Conservation (phyloP, 30 jellyfish, hydroid and myxozoan species). For the Aurelia sp. region DNA sequence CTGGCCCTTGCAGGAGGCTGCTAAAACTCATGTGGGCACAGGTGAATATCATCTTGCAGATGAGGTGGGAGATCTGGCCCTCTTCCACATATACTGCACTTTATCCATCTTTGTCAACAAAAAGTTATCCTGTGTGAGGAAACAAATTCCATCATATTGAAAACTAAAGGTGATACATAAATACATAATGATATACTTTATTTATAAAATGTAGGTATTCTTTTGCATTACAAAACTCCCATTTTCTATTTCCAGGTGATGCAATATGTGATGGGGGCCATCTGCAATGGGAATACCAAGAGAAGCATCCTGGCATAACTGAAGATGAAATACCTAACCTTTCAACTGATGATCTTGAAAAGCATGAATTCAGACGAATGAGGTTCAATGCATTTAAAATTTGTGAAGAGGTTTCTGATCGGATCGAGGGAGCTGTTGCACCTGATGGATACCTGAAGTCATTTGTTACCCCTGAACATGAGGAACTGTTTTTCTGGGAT, state of each 20-base stretch:
- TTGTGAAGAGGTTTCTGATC: slow-evolving; percentile 27
- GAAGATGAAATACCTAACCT: slow-evolving; percentile 17
- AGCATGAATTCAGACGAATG: slow-evolving; percentile 20
- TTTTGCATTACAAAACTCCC: neutral
- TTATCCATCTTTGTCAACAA: no score
- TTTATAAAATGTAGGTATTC: neutral
- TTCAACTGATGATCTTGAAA: slow-evolving; percentile 27
- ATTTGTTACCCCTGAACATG: neutral
- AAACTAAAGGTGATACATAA: no score
- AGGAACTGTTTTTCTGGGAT: slow-evolving; percentile 37
- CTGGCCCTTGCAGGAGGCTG: no score
- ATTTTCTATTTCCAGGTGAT: slow-evolving; percentile 13
- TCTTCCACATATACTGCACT: no score
- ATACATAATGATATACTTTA: neutral
- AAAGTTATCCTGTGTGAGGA: no score
- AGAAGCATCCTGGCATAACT: slow-evolving; percentile 7
- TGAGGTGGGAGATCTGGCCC: no score
- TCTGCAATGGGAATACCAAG: slow-evolving; percentile 29
- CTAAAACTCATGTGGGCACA: no score
- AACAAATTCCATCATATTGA: no score
- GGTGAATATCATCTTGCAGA: no score
- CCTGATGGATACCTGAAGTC: slow-evolving; percentile 49
- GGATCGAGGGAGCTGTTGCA: slow-evolving; percentile 41
- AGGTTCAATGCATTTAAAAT: slow-evolving; percentile 35
- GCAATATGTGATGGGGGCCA: slow-evolving; percentile 50